Evolutionary conservation across 2,888 invertebrate genomes (phyloP).

Genomic region (Meghimatium bilineatum): DNA sequence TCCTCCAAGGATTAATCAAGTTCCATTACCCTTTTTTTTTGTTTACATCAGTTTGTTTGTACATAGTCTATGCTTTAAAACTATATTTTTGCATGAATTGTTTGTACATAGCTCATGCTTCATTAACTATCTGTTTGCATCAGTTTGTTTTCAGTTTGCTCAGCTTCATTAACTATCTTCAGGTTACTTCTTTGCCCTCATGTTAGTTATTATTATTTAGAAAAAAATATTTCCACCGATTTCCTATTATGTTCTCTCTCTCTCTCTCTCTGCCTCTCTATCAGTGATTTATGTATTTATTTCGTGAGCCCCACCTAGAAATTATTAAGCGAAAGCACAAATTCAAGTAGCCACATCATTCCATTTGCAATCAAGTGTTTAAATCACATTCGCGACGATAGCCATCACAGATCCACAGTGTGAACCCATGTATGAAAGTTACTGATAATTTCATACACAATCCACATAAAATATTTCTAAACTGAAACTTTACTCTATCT

Average conservation of each 20-base stretch:
- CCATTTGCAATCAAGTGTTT: neutral
- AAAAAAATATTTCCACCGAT: too few species aligned
- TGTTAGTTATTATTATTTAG: too few species aligned
- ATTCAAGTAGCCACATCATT: neutral
- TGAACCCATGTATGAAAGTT: conserved; percentile 16
- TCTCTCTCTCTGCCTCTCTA: neutral
- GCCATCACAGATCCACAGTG: neutral
- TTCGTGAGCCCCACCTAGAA: neutral
- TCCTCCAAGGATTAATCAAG: too few species aligned
- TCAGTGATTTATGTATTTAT: neutral
- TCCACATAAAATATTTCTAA: neutral
- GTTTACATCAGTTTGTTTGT: too few species aligned
- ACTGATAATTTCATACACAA: neutral
- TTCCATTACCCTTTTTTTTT: too few species aligned
- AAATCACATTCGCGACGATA: neutral
- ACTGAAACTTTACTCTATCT: neutral
- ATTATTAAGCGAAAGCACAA: neutral
- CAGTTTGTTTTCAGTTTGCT: too few species aligned
- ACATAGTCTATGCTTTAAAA: too few species aligned
- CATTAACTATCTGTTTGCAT: too few species aligned
- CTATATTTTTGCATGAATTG: too few species aligned
- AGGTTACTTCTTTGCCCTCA: too few species aligned
- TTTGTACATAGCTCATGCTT: too few species aligned
- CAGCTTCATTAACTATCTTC: too few species aligned
- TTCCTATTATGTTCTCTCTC: neutral